Base-by-base conservation (phyloP, 2,888 invertebrate genomes). In the Creontiades dilutus region DNA sequence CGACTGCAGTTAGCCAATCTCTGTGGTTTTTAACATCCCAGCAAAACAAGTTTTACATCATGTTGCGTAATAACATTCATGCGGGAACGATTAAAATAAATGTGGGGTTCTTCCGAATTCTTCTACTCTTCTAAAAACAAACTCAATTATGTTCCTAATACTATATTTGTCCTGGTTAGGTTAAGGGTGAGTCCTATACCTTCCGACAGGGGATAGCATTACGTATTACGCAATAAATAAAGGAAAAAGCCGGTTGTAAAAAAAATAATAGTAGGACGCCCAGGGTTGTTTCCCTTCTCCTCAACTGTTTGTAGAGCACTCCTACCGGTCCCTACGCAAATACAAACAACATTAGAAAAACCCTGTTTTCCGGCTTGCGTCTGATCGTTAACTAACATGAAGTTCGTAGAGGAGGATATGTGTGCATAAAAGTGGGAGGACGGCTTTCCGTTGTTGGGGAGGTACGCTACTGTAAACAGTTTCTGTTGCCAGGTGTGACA, bases 261-360 rank as follows among this genome's bases (percentile, higher is more conserved):
- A 61, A 61, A 27, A 68, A 23, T 68, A 68, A 68, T 68, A 68
- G 23, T 68, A 27, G 68, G 68, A 19, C 68, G 68, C 12, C 23
- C 12, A 11, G 68, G 68, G 27, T 23, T 68, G 68, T 68, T 68
- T 68, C 23, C 68, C 68, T 68, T 68, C 23, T 19, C 1, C 68
- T 23, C 68, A 27, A 68, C 68, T 68, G 68, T 68, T 68, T 68
- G 68, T 68, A 23, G 23, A 27, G 68, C 68, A 23, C 68, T 68
- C 23, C 68, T 68, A 68, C 68, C 68, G 23, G 68, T 23, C 68
- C 23, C 27, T 68, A 23, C 23, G 9, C 68, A 68, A 68, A 68
- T 68, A 68, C 68, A 68, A 68, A 68, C 68, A 68, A 23, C 68
- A 68, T 68, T 68, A 68, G 68, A 68, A 68, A 68, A 68, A n/a